Conservation (phyloP, 2,113 vertebrate species). For the Grallaria varia region DNA sequence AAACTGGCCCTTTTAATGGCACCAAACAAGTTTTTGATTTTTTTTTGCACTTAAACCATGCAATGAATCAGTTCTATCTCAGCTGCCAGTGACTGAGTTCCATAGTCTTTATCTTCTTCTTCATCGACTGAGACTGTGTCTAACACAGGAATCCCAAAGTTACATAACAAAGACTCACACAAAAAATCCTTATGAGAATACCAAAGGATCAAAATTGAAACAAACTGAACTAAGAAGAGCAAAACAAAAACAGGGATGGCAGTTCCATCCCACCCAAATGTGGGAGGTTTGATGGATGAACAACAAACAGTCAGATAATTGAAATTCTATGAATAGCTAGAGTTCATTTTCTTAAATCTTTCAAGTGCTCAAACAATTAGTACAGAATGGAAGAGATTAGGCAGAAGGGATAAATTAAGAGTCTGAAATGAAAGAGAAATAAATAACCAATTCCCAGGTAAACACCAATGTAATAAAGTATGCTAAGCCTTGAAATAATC, state of each 20-base stretch:
- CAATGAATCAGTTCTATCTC: neutral
- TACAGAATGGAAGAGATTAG: neutral
- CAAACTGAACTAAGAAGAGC: neutral
- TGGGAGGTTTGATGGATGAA: neutral
- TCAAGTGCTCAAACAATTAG: neutral
- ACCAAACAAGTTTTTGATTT: constrained; percentile 11
- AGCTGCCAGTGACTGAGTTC: neutral
- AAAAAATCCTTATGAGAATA: neutral
- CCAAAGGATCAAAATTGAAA: neutral
- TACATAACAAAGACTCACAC: neutral
- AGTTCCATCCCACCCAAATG: neutral
- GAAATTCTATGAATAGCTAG: neutral
- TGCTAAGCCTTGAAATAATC: neutral
- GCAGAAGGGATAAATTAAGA: neutral
- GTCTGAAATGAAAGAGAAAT: neutral
- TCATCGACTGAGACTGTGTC: neutral
- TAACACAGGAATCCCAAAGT: neutral
- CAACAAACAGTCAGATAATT: neutral
- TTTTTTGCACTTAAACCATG: constrained; percentile 19
- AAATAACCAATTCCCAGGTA: neutral
- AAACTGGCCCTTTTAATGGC: constrained; percentile 20
- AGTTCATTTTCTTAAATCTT: neutral
- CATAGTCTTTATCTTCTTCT: neutral
- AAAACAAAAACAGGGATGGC: neutral
- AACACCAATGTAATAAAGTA: neutral